phyloP scores from a whole-genome alignment of 1,140 invertebrate species.

The Mizuhopecten yessoensis region DNA sequence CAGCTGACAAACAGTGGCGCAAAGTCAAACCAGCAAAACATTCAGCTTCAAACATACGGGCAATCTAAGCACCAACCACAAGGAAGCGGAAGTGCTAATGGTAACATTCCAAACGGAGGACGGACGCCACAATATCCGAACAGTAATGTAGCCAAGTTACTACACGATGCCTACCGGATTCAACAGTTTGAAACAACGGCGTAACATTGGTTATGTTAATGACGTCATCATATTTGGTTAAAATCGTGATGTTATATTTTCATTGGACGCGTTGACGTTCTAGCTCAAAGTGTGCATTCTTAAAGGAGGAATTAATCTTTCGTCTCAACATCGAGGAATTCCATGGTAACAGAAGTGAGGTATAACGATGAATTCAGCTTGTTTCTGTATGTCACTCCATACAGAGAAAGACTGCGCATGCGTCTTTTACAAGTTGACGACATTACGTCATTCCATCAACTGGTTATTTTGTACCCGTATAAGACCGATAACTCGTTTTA shows the following conservation, averaged over 20 bases:
- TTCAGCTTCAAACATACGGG: constrained; percentile 61
- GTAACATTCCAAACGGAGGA: constrained; percentile 52
- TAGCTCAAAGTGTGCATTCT: too few species aligned
- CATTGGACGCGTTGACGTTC: neutral
- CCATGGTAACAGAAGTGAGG: too few species aligned
- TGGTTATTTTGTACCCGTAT: neutral
- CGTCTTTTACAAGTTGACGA: neutral
- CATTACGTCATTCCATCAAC: neutral
- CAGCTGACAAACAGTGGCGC: constrained; percentile 46
- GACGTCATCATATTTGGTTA: neutral
- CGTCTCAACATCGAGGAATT: too few species aligned
- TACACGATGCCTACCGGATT: constrained; percentile 70
- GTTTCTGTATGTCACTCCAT: too few species aligned
- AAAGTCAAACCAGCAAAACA: constrained; percentile 48
- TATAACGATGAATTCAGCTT: too few species aligned
- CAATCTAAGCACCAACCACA: constrained; percentile 44
- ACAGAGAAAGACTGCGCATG: neutral
- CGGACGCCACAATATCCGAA: constrained; percentile 55
- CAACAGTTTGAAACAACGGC: constrained; percentile 73
- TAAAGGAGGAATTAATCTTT: too few species aligned
- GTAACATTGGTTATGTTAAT: constrained; percentile 41
- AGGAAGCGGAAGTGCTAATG: constrained; percentile 25
- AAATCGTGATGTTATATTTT: neutral
- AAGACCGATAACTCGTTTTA: neutral
- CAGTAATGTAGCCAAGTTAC: constrained; percentile 67